phyloP scores from a whole-genome alignment of 2,113 vertebrate genomes.

The Rhea pennata region DNA sequence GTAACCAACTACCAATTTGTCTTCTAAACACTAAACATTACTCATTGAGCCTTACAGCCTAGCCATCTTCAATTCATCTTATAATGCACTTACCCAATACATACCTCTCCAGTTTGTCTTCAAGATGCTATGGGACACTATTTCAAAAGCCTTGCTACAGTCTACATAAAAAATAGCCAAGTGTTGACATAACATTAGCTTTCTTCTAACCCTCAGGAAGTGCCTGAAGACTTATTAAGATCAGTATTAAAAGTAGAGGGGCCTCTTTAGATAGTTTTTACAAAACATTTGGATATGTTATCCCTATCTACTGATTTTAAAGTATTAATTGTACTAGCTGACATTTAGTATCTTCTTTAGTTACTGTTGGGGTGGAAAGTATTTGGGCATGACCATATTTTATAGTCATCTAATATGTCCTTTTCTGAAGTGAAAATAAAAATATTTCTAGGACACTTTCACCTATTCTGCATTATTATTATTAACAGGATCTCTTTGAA shows the following conservation, averaged over 20 bases:
- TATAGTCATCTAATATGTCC: background rate
- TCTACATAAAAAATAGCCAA: background rate
- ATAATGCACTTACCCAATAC: background rate
- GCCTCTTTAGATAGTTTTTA: background rate
- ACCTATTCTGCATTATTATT: background rate
- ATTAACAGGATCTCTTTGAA: background rate
- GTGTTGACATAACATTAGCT: background rate
- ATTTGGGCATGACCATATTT: background rate
- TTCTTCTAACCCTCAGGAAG: background rate
- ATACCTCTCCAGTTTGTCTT: background rate
- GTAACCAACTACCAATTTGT: background rate
- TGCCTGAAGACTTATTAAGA: background rate
- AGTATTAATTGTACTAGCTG: background rate
- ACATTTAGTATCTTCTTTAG: background rate
- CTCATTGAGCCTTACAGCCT: background rate
- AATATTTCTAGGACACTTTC: background rate
- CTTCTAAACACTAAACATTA: background rate
- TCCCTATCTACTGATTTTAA: background rate
- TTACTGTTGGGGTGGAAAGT: background rate
- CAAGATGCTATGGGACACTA: background rate
- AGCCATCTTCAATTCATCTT: background rate
- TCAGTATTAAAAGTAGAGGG: background rate
- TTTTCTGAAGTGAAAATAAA: background rate
- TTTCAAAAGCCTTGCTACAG: background rate
- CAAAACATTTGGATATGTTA: background rate